A percentile compares a stretch with the other conserved stretches of the same genome.
Conservation (phyloP, 2,113 vertebrate genomes). For the Reinhardtius hippoglossoides region DNA sequence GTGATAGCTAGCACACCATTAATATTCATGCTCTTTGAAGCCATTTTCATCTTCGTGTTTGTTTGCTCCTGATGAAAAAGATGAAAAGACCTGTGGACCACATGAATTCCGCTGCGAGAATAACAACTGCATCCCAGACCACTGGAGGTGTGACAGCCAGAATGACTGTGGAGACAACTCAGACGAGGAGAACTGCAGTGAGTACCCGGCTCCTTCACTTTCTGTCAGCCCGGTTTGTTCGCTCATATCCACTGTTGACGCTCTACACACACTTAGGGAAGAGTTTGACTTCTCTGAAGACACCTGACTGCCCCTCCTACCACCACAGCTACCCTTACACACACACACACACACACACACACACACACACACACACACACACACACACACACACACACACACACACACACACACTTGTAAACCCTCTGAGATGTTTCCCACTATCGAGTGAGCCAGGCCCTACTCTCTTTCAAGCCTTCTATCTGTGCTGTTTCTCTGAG, state of each 20-base stretch:
- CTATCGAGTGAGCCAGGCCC: background rate
- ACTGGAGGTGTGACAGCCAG: slow-evolving; percentile 98
- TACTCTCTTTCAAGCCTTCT: slow-evolving; percentile 12
- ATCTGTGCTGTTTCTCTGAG: slow-evolving; percentile 22
- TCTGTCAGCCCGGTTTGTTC: slow-evolving; percentile 39
- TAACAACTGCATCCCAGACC: slow-evolving; percentile 99
- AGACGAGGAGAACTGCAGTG: slow-evolving; percentile 98
- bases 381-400: background rate
- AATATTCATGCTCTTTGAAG: slow-evolving; percentile 83
- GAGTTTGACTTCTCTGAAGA: slow-evolving; percentile 32
- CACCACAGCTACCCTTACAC: background rate
- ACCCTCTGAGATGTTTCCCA: slow-evolving; percentile 14
- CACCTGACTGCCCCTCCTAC: slow-evolving; percentile 20
- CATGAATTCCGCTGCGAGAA: slow-evolving; percentile 98
- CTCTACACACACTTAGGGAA: slow-evolving; percentile 23
- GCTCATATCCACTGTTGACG: slow-evolving; percentile 24
- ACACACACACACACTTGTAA: background rate
- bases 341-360: background rate
- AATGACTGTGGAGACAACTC: slow-evolving; percentile 98
- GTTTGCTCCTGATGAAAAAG: slow-evolving; percentile 86
- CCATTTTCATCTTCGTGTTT: slow-evolving; percentile 80
- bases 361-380: background rate
- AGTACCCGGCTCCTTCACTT: slow-evolving; percentile 77
- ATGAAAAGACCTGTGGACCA: slow-evolving; percentile 98
- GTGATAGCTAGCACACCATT: slow-evolving; percentile 65